Conservation (phyloP, 1,140 invertebrate genomes). For the Conus ventricosus region DNA sequence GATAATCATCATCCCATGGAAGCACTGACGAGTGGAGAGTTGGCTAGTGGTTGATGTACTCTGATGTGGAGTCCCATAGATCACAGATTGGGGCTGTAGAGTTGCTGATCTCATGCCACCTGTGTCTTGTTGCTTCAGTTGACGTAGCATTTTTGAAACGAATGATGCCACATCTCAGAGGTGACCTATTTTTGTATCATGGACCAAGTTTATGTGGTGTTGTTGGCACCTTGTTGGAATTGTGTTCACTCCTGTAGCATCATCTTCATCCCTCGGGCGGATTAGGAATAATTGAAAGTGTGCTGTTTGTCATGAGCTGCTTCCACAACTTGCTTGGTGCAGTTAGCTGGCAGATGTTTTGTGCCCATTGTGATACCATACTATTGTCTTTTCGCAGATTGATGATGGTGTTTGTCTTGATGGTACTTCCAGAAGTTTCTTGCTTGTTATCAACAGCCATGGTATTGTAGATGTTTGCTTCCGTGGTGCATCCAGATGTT, state of each 20-base stretch:
- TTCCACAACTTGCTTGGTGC: not conserved
- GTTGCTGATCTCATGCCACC: conserved; percentile 1
- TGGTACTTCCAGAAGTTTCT: not conserved
- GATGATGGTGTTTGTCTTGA: not conserved
- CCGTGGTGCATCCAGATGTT: not conserved
- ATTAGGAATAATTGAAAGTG: not conserved
- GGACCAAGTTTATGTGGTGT: not conserved
- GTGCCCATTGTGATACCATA: not conserved
- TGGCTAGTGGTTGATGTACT: not conserved
- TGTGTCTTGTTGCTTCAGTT: not conserved
- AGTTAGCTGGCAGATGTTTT: not conserved
- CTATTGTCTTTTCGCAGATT: too few species aligned
- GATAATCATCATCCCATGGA: not conserved
- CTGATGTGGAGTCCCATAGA: not conserved
- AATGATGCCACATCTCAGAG: not conserved
- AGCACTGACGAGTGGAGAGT: not conserved
- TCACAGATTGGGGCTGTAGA: not conserved
- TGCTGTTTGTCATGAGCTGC: not conserved
- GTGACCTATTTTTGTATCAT: not conserved
- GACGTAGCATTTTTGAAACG: not conserved
- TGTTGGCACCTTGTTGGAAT: not conserved
- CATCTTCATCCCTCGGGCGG: not conserved
- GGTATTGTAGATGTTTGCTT: not conserved
- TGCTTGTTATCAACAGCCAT: not conserved
- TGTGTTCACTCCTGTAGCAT: not conserved